Evolutionary conservation across 2,113 vertebrate species (phyloP).

Genomic region (Lasiurus cinereus): DNA sequence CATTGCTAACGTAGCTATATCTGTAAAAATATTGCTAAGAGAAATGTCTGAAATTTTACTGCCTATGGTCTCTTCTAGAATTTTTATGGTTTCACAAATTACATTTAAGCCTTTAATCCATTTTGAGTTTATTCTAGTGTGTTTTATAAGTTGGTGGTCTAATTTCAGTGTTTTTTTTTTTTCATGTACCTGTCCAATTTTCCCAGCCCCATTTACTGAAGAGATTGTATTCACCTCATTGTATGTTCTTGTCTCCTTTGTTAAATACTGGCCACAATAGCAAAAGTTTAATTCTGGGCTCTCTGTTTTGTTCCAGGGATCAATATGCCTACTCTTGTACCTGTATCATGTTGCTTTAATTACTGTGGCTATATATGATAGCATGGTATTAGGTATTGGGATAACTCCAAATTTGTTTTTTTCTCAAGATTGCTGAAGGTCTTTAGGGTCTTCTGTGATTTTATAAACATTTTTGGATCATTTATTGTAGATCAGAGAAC

Average conservation of each 20-base stretch:
- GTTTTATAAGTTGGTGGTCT: not conserved
- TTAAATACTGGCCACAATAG: not conserved
- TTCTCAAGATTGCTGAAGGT: not conserved
- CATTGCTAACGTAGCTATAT: not conserved
- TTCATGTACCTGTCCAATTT: not conserved
- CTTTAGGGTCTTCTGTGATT: not conserved
- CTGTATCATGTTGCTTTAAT: not conserved
- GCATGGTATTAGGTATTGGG: not conserved
- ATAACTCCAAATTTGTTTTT: not conserved
- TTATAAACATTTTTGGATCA: not conserved
- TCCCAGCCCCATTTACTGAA: not conserved
- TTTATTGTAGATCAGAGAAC: not conserved
- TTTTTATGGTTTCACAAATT: not conserved
- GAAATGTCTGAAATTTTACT: not conserved
- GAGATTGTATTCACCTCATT: not conserved
- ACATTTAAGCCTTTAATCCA: not conserved
- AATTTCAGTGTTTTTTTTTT: not conserved
- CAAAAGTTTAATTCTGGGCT: not conserved
- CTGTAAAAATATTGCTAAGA: not conserved
- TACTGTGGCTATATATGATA: not conserved
- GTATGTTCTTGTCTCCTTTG: not conserved
- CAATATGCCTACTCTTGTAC: not conserved
- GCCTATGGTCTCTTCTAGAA: not conserved
- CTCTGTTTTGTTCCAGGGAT: not conserved
- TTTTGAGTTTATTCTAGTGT: not conserved